A percentile compares a stretch with the other conserved stretches of the same genome.
These are phyloP conservation scores for Metellina segmentata DNA, from an alignment of 2,888 invertebrate species.

Conservation along the genomic window DNA sequence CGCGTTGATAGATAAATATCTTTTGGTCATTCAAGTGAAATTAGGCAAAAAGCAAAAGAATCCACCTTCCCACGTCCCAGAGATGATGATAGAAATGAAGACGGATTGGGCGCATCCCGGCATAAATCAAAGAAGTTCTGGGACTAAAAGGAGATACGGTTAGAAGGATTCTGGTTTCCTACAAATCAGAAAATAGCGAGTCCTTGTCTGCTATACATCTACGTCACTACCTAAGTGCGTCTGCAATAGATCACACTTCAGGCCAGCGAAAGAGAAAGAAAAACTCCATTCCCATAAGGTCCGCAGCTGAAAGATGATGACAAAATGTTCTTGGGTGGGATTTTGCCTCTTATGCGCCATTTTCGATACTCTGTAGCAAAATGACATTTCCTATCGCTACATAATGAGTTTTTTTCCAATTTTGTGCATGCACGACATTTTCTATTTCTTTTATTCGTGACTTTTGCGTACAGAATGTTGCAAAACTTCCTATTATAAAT, in stretches of 20 bases:
- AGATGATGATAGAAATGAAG: slow-evolving; percentile 18
- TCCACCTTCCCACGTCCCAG: not conserved
- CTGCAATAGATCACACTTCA: slow-evolving; percentile 63
- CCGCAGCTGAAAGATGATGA: slow-evolving; percentile 38
- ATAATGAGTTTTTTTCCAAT: not conserved
- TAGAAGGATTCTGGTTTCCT: slow-evolving; percentile 39
- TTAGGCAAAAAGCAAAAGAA: not conserved
- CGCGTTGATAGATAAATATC: too few relatives aligned
- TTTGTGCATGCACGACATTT: not conserved
- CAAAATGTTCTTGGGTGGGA: slow-evolving; percentile 34
- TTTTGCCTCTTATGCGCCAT: not conserved
- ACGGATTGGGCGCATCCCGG: slow-evolving; percentile 13
- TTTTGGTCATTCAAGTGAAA: not conserved
- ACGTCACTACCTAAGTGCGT: slow-evolving; percentile 41
- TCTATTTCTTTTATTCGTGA: too few relatives aligned
- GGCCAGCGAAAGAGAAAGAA: slow-evolving; percentile 30
- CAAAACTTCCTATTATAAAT: too few relatives aligned
- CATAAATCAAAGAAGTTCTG: slow-evolving; percentile 30
- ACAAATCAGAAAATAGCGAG: slow-evolving; percentile 62
- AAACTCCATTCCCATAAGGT: not conserved
- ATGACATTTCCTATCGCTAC: not conserved
- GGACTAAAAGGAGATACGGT: slow-evolving; percentile 16
- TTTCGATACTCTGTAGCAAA: not conserved
- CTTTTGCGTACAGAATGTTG: too few relatives aligned
- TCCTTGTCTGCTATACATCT: slow-evolving; percentile 54